Percentiles rank a stretch among this genome's conserved stretches.
These are phyloP conservation scores for Capromys pilorides DNA, from an alignment of 2,797 vertebrate species.

Conservation along the genomic window DNA sequence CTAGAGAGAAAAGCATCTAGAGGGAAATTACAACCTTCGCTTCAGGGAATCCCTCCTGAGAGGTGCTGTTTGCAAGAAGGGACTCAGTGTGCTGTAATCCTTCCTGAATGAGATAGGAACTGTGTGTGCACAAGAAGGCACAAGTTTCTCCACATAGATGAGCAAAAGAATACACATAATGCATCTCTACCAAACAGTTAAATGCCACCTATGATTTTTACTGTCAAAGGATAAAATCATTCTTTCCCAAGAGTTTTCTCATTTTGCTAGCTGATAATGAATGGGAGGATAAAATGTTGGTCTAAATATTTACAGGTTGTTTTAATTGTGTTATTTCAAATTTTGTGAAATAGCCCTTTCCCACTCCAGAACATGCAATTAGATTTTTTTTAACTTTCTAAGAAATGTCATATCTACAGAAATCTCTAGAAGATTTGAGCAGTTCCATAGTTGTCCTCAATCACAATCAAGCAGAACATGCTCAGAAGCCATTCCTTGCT, in stretches of 20 bases:
- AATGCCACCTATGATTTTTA: constrained; percentile 29
- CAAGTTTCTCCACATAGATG: constrained; percentile 18
- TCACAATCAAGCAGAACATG: background rate
- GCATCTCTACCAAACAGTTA: constrained; percentile 22
- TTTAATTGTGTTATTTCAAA: constrained; percentile 41
- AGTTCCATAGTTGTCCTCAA: background rate
- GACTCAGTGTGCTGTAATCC: constrained; percentile 41
- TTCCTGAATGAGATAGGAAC: constrained; percentile 14
- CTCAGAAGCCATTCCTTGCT: background rate
- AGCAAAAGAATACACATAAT: constrained; percentile 38
- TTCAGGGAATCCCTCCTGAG: constrained; percentile 51
- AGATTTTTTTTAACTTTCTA: background rate
- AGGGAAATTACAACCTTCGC: constrained; percentile 65
- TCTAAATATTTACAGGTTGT: background rate
- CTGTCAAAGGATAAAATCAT: background rate
- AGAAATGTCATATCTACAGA: background rate
- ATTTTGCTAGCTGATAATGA: constrained; percentile 12
- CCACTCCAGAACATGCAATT: background rate
- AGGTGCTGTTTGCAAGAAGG: constrained; percentile 30
- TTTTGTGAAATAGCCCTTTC: background rate
- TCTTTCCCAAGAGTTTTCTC: background rate
- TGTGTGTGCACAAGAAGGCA: background rate
- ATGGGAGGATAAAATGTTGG: background rate
- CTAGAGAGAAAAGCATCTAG: background rate
- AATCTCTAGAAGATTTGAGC: background rate